These are phyloP conservation scores for Falcaria lacertinaria DNA, from an alignment of 2,888 invertebrate species.

Conservation along the genomic window DNA sequence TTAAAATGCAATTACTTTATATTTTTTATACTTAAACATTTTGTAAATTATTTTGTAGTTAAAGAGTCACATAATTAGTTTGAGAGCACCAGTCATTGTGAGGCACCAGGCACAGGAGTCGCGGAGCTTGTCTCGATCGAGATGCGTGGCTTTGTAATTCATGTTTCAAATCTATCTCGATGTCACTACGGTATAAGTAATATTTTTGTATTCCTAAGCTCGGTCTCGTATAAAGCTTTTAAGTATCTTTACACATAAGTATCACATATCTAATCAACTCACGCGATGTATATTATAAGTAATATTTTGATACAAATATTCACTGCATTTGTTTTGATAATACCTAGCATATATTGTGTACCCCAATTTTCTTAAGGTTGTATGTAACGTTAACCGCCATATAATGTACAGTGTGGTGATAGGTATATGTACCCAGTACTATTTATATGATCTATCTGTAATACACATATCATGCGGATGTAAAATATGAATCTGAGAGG, in stretches of 20 bases:
- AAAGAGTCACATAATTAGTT: slow-evolving; percentile 45
- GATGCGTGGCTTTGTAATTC: too few relatives aligned
- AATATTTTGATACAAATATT: slow-evolving; percentile 78
- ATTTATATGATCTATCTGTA: slow-evolving; percentile 61
- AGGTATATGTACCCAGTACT: slow-evolving; percentile 71
- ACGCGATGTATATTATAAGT: slow-evolving; percentile 64
- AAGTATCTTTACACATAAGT: slow-evolving; percentile 65
- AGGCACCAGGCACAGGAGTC: slow-evolving; percentile 24
- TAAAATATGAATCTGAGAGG: slow-evolving; percentile 60
- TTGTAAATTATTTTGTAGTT: slow-evolving; percentile 73
- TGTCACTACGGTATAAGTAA: slow-evolving; percentile 50
- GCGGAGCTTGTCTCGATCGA: too few relatives aligned
- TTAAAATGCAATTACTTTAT: slow-evolving; percentile 61
- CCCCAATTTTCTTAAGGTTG: slow-evolving; percentile 60
- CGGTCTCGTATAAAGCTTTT: slow-evolving; percentile 58
- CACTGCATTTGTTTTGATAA: slow-evolving; percentile 71
- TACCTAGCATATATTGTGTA: slow-evolving; percentile 62
- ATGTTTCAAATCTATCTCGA: slow-evolving; percentile 33
- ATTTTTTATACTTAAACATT: slow-evolving; percentile 72
- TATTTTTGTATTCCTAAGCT: slow-evolving; percentile 67
- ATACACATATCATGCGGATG: slow-evolving; percentile 75
- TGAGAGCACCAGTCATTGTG: slow-evolving; percentile 49
- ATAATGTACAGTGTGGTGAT: slow-evolving; percentile 69
- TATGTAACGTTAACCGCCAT: slow-evolving; percentile 64
- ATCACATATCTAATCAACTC: slow-evolving; percentile 74